Evolutionary conservation across 2,888 invertebrate genomes (phyloP).

Genomic region (Thera obeliscata): DNA sequence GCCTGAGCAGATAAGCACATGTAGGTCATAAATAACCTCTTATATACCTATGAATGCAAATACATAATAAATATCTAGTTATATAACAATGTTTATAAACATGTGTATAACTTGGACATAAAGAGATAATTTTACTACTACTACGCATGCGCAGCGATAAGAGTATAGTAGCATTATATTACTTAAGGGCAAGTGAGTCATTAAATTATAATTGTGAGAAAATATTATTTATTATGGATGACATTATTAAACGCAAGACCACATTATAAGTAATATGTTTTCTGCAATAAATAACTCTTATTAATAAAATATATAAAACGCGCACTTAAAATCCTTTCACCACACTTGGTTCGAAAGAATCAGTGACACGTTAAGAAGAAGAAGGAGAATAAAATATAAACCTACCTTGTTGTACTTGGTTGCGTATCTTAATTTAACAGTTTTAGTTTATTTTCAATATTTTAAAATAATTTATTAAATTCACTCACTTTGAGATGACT

Average conservation of each 20-base stretch:
- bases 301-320: neutral
- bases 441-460: no score
- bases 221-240: neutral
- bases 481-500: no score
- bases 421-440: no score
- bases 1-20: no score
- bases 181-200: conserved; percentile 48
- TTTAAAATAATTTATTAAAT: no score
- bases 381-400: no score
- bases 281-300: neutral
- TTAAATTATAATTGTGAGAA: conserved; percentile 1
- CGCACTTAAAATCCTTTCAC: no score
- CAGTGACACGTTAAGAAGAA: no score
- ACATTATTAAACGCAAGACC: neutral
- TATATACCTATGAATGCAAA: no score
- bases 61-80: conserved; percentile 7
- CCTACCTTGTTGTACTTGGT: no score
- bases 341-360: no score
- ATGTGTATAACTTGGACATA: conserved; percentile 31
- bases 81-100: conserved; percentile 26
- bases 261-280: neutral
- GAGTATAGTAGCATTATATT: conserved; percentile 51
- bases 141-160: conserved; percentile 52
- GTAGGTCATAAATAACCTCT: no score
- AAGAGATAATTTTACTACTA: conserved; percentile 58